phyloP scores from a whole-genome alignment of 2,888 invertebrate species.

The Calliopum simillimum region DNA sequence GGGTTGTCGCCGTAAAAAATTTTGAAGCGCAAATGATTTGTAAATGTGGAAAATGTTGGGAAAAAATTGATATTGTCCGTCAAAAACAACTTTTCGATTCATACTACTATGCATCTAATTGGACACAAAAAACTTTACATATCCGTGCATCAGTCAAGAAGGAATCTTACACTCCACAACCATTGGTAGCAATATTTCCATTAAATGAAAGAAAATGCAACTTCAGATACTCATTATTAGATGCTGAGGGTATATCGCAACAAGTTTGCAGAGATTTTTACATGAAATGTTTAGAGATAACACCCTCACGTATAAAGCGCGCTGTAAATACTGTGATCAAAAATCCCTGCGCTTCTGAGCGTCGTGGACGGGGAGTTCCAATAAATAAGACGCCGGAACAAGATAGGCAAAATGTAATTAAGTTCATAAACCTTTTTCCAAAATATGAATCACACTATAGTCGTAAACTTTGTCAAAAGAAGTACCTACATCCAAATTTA shows the following conservation, averaged over 20 bases:
- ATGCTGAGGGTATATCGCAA: slow-evolving; percentile 17
- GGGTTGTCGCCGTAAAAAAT: neutral
- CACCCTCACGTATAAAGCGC: slow-evolving; percentile 17
- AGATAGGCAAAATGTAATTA: slow-evolving; percentile 1
- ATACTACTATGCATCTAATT: slow-evolving; percentile 12
- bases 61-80: slow-evolving; percentile 16
- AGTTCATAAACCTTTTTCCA: too few relatives aligned
- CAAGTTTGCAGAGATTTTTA: slow-evolving; percentile 22
- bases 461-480: too few relatives aligned
- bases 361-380: slow-evolving; percentile 1
- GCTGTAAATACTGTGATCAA: slow-evolving; percentile 17
- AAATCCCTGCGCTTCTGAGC: too few relatives aligned
- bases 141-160: slow-evolving; percentile 20
- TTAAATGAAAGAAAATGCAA: slow-evolving; percentile 9
- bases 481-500: slow-evolving; percentile 26
- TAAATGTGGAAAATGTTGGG: slow-evolving; percentile 22
- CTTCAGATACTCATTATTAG: slow-evolving; percentile 11
- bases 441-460: too few relatives aligned
- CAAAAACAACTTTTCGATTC: slow-evolving; percentile 20
- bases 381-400: slow-evolving; percentile 15
- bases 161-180: too few relatives aligned
- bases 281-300: slow-evolving; percentile 20
- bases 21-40: slow-evolving; percentile 22
- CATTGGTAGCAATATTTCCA: too few relatives aligned
- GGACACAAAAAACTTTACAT: slow-evolving; percentile 18